A percentile compares a stretch with the other conserved stretches of the same genome.
phyloP scores from a whole-genome alignment of 2,113 vertebrate species.

The Notarius lentiginosus region DNA sequence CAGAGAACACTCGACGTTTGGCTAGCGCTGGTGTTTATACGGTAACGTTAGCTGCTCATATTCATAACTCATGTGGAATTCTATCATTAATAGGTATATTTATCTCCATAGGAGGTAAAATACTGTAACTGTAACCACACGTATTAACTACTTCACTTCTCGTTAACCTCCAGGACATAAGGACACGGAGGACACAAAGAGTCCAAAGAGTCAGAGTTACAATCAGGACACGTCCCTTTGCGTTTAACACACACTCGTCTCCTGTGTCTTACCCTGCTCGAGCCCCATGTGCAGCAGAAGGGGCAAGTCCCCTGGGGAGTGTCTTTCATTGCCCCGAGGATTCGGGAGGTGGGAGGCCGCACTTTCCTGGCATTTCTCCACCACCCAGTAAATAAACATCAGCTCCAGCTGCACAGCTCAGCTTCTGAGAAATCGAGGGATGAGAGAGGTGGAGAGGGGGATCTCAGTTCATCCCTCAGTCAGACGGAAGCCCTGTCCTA shows the following conservation, averaged over 20 bases:
- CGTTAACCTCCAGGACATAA: background rate
- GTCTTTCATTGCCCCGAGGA: conserved; percentile 58
- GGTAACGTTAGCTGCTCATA: conserved; percentile 28
- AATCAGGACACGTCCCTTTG: background rate
- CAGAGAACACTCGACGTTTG: conserved; percentile 59
- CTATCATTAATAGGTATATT: conserved; percentile 7
- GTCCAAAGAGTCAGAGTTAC: background rate
- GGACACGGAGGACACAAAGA: background rate
- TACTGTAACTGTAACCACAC: background rate
- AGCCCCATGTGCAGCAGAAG: conserved; percentile 26
- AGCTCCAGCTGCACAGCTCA: conserved; percentile 47
- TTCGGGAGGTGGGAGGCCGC: conserved; percentile 48
- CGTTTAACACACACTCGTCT: background rate
- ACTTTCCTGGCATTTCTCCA: conserved; percentile 61
- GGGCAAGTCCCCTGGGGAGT: conserved; percentile 53
- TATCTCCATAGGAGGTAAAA: background rate
- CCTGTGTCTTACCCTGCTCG: background rate
- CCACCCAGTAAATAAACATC: conserved; percentile 56
- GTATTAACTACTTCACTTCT: background rate
- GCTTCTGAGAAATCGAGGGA: conserved; percentile 44
- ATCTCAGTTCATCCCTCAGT: conserved; percentile 44
- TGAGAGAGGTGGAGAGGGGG: conserved; percentile 12
- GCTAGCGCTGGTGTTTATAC: conserved; percentile 54
- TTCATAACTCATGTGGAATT: conserved; percentile 1
- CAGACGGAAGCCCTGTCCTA: background rate